Base-by-base conservation (phyloP, 2,113 vertebrate genomes). In the Gnathonemus echidnorhynchus region DNA sequence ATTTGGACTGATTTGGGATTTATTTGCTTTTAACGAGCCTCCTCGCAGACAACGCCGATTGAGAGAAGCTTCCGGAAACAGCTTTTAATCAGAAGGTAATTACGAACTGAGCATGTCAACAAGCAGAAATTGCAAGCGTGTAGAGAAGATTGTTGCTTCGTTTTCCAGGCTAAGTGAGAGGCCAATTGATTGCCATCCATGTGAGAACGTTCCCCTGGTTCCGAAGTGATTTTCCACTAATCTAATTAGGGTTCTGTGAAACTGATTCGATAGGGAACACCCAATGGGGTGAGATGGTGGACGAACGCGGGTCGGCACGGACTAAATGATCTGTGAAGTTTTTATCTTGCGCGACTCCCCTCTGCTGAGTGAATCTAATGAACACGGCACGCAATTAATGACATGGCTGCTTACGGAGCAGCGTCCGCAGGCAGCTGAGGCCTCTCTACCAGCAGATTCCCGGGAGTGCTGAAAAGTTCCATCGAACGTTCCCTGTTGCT, bases 21-120 rank as follows among this genome's bases (percentile, higher is more conserved):
- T 70, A 87, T 50, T 70, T 66, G 66, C 50, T 46, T n/a, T 74
- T 31, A 13, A 70, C 39, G 66, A 46, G 83, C 56, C 10, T 45
- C 39, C 8, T 31, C 45, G 19, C 10, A 66, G n/a, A 56, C 13
- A 46, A 31, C 42, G 11, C 31, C 13, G 46, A 70, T 48, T n/a
- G 39, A 48, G 53, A 87, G 85, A 85, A 3, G 58, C 13, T 15
- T 50, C 24, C 85, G 8, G 62, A 66, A 90, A 70, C 17, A 17
- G 53, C n/a, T 52, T 90, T 90, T 87, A 90, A 90, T 90, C 89
- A 70, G 53, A 74, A 35, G 62, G 66, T 87, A 39, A 87, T 87
- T 87, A 39, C 21, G 3, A 86, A 86, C 49, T 21, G 58, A 90
- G 62, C 89, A 27, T 52, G 83, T 66, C 89, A 86, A 90, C 53